Evolutionary conservation across 2,888 invertebrate genomes (phyloP).

Genomic region (Sclerodermus sp.): DNA sequence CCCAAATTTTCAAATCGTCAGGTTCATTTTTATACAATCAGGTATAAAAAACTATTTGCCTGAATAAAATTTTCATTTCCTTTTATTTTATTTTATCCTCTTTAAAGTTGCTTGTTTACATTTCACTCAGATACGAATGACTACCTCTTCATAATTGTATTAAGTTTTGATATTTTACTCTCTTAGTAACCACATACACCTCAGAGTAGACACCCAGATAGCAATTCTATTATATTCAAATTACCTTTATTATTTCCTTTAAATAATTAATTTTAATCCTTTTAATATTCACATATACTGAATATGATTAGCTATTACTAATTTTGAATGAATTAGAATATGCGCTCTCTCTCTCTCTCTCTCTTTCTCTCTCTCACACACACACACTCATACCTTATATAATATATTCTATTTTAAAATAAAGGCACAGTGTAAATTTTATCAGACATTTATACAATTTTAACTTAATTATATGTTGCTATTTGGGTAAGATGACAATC

Average conservation of each 20-base stretch:
- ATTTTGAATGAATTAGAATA: neutral
- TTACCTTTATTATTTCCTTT: slow-evolving; percentile 23
- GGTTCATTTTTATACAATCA: slow-evolving; percentile 29
- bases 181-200: slow-evolving; percentile 56
- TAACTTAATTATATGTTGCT: slow-evolving; percentile 21
- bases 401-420: too few relatives aligned
- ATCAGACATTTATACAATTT: too few relatives aligned
- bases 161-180: slow-evolving; percentile 56
- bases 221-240: slow-evolving; percentile 30
- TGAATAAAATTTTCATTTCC: slow-evolving; percentile 10
- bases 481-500: slow-evolving; percentile 31
- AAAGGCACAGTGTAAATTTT: too few relatives aligned
- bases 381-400: too few relatives aligned
- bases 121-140: slow-evolving; percentile 45
- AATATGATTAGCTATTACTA: too few relatives aligned
- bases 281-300: neutral
- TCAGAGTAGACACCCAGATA: slow-evolving; percentile 45
- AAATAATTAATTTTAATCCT: neutral
- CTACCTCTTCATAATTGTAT: slow-evolving; percentile 54
- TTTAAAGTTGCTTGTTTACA: slow-evolving; percentile 26
- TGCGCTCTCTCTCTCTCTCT: too few relatives aligned
- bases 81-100: slow-evolving; percentile 10
- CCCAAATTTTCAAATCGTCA: slow-evolving; percentile 48
- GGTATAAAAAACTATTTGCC: slow-evolving; percentile 6
- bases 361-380: neutral